Evolutionary conservation across 1,140 invertebrate genomes (phyloP), one percentile per base, ranked within the genome.

Genomic region (Galendromus occidentalis): DNA sequence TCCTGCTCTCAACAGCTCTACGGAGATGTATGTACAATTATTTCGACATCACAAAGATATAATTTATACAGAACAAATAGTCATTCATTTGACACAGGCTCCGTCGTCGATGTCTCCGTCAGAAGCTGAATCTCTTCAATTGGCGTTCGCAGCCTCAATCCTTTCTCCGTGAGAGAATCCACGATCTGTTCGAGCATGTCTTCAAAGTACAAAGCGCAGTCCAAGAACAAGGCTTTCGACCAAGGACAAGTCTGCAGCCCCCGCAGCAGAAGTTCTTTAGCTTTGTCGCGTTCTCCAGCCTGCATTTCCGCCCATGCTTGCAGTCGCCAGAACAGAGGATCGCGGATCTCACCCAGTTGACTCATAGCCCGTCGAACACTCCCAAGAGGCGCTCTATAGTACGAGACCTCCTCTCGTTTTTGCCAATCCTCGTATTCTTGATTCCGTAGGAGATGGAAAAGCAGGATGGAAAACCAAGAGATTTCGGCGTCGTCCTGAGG

Each of bases 181-280:
- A 59, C 20, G 14, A 59, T 22, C 14, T 59, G 51, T 25, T 59
- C n/a, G 2, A 59, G 51, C 51, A 59, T 59, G 14, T 59, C 51
- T 25, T 22, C 51, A 9, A 59, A 59, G 9, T 59, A 59, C 14
- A 59, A 22, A 1, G 14, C 51, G 25, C 51, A 59, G 25, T 59
- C 51, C 1, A 59, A 14, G 33, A 59, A 59, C 17, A 59, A 29
- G 14, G 51, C 51, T 59, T 59, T 59, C 51, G 51, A 59, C 51
- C 51, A 59, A 2, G 51, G 51, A 59, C 51, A 59, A 25, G 17
- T 29, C 22, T 59, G 51, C 14, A 59, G 17, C 17, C 51, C 51
- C 9, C 51, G 25, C 22, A 59, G 9, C 14, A 59, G 51, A 17
- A 59, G 20, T 25, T 22, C 51, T 59, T 59, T 59, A 2, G 51